These are phyloP conservation scores for Clarias gariepinus DNA, from an alignment of 2,113 vertebrate species.

Conservation along the genomic window DNA sequence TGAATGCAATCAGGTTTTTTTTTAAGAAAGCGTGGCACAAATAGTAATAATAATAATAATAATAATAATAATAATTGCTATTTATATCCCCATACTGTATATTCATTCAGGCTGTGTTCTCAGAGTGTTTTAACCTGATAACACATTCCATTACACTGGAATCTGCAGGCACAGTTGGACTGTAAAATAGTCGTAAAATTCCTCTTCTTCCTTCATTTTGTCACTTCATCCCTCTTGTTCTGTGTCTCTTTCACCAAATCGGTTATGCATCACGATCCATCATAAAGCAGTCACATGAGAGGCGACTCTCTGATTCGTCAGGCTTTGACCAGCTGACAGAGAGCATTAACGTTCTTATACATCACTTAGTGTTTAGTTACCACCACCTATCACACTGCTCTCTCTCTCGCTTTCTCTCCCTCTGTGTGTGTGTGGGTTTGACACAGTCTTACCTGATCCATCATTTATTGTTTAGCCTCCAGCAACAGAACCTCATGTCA, in stretches of 20 bases:
- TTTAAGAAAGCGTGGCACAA: too few relatives aligned
- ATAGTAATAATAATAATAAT: slow-evolving; percentile 7
- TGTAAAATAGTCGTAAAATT: slow-evolving; percentile 14
- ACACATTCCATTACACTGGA: background rate
- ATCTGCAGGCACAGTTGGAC: background rate
- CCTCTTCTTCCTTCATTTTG: slow-evolving; percentile 15
- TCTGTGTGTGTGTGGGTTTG: slow-evolving; percentile 5
- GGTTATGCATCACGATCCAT: slow-evolving; percentile 19
- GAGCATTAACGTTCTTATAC: slow-evolving; percentile 63
- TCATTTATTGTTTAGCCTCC: slow-evolving; percentile 39
- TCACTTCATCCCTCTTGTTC: slow-evolving; percentile 12
- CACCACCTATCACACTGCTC: slow-evolving; percentile 27
- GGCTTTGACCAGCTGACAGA: slow-evolving; percentile 68
- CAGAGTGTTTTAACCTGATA: background rate
- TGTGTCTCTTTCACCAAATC: background rate
- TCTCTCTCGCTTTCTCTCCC: slow-evolving; percentile 18
- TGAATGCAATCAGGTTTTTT: background rate
- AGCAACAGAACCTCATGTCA: slow-evolving; percentile 25
- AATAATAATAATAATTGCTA: background rate
- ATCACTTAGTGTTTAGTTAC: slow-evolving; percentile 65
- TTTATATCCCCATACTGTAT: background rate
- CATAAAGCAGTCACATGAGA: slow-evolving; percentile 41
- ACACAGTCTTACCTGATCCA: slow-evolving; percentile 29
- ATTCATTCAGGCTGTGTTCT: background rate
- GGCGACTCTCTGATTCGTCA: slow-evolving; percentile 62